Conservation (phyloP, 2,113 vertebrate species). For the Acinonyx jubatus region DNA sequence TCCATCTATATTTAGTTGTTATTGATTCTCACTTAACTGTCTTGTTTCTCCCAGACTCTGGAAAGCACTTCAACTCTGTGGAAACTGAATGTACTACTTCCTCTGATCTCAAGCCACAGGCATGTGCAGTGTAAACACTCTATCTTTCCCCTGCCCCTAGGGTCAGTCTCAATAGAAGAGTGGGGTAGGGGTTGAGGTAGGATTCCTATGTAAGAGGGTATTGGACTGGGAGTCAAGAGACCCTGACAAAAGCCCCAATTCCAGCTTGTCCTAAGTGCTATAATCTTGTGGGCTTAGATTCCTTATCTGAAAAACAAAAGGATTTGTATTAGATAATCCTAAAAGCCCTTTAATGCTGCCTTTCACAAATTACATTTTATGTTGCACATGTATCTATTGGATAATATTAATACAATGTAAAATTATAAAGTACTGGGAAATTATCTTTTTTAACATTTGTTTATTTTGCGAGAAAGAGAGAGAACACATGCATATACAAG, state of each 20-base stretch:
- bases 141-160: neutral
- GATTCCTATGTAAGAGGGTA: neutral
- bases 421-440: neutral
- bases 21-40: constrained; percentile 63
- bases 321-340: neutral
- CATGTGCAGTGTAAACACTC: neutral
- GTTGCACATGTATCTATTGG: neutral
- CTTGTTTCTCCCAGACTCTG: neutral
- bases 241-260: neutral
- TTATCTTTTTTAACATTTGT: too few relatives aligned
- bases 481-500: too few relatives aligned
- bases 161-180: neutral
- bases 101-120: neutral
- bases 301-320: neutral
- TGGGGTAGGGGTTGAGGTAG: neutral
- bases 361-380: constrained; percentile 5
- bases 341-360: neutral
- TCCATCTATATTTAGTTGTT: constrained; percentile 57
- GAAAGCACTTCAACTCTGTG: constrained; percentile 20
- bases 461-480: too few relatives aligned
- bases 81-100: neutral
- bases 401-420: neutral
- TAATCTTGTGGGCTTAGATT: neutral
- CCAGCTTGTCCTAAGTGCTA: neutral
- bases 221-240: neutral